Conservation (phyloP, 2,888 invertebrate species). For the Onthophagus sagittarius region DNA sequence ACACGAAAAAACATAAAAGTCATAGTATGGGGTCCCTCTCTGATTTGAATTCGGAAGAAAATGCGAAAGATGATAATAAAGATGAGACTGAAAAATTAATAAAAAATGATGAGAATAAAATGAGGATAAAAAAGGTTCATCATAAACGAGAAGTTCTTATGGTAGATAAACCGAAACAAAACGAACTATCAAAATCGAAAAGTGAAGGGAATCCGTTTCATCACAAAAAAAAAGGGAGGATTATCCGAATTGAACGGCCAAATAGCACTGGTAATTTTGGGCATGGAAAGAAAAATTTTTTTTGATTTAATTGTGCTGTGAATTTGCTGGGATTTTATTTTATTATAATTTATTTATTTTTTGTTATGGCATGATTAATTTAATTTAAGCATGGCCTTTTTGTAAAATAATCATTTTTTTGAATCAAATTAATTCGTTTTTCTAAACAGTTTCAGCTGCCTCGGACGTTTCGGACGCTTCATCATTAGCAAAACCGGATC, state of each 20-base stretch:
- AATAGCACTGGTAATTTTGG: conserved; percentile 38
- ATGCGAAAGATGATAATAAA: not conserved
- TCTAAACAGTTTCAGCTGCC: conserved; percentile 8
- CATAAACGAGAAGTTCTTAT: conserved; percentile 19
- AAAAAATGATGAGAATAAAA: conserved; percentile 7
- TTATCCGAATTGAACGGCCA: conserved; percentile 42
- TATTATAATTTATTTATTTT: conserved; percentile 14
- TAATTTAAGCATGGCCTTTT: too few species aligned
- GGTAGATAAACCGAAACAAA: conserved; percentile 33
- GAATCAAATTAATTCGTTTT: not conserved
- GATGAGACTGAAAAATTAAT: too few species aligned
- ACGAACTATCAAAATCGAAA: conserved; percentile 44
- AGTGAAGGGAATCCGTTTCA: conserved; percentile 48
- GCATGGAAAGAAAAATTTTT: conserved; percentile 2
- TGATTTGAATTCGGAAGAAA: conserved; percentile 43
- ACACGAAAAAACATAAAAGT: conserved; percentile 45
- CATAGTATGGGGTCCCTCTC: conserved; percentile 46
- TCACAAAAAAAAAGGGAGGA: conserved; percentile 43
- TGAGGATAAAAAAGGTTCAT: not conserved
- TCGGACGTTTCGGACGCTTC: conserved; percentile 7
- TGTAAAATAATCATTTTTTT: not conserved
- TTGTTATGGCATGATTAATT: conserved; percentile 10
- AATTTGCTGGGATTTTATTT: not conserved
- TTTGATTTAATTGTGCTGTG: too few species aligned
- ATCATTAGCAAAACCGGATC: conserved; percentile 28